Base-by-base conservation (phyloP, 2,888 invertebrate genomes). In the Falcaria lacertinaria region DNA sequence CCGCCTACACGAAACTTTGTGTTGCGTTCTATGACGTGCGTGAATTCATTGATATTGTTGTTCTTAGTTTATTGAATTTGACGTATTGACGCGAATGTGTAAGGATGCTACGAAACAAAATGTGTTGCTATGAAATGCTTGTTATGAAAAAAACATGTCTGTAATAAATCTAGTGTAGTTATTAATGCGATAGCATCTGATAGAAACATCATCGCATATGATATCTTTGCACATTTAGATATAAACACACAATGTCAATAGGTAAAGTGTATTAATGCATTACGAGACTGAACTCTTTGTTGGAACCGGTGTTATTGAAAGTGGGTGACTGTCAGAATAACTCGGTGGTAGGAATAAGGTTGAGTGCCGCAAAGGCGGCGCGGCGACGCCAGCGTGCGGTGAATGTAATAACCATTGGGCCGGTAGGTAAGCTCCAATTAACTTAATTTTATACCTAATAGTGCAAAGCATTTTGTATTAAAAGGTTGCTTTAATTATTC, bases 371-470 rank as follows among this genome's bases (percentile, higher is more conserved):
- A 64, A 59, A n/a, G n/a, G n/a, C n/a, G 52, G 32, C 33, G 35
- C 42, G 36, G 50, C 45, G 45, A 45, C 44, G 41, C 13, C 13
- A n/a, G 44, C 39, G 50, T 54, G 39, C 57, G 57, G 74, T 69
- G 71, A 77, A 69, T 67, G 77, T 70, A 56, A 59, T 60, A 77
- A 78, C 72, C 80, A 85, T 85, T 85, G 80, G 80, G 79, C 74
- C 64, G 63, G 77, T 82, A 83, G 84, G 82, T 78, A 74, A 80
- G 63, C 57, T 50, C 69, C 78, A 79, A 80, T 81, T 79, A 78
- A 71, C 58, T 74, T 63, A 68, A 72, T 75, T 75, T 67, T 62
- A 64, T n/a, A n/a, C n/a, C n/a, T 70, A 72, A 73, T 64, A 68
- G 56, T 57, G 54, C 57, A 58, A 61, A 39, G 33, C 33, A 19